These are phyloP conservation scores for Grammomys surdaster DNA, from an alignment of 2,113 vertebrate species.

Conservation along the genomic window DNA sequence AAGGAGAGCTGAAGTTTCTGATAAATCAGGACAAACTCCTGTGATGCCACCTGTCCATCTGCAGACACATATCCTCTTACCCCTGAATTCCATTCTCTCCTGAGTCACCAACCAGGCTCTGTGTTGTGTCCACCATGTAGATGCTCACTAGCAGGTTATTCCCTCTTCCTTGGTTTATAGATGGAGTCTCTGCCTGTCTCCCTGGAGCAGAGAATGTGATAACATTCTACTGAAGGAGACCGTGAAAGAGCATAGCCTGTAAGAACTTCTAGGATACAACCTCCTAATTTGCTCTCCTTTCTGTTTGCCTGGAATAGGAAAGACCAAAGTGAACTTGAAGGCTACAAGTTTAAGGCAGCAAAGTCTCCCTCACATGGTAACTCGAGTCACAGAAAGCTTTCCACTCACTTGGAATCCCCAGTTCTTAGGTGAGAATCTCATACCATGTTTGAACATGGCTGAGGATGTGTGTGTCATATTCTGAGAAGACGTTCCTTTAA, in stretches of 20 bases:
- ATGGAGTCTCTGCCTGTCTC: not conserved
- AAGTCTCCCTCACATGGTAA: not conserved
- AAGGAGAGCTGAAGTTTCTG: not conserved
- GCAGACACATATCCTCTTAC: not conserved
- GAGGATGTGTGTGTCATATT: not conserved
- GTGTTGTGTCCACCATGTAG: too few relatives aligned
- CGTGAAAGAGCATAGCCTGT: not conserved
- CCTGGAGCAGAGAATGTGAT: too few relatives aligned
- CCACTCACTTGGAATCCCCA: not conserved
- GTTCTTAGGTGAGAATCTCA: not conserved
- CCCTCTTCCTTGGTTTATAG: not conserved
- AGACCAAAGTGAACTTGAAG: not conserved
- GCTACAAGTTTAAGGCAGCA: not conserved
- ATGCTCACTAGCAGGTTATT: not conserved
- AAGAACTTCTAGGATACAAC: not conserved
- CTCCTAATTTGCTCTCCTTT: not conserved
- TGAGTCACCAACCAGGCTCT: not conserved
- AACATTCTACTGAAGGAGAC: not conserved
- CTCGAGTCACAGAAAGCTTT: not conserved
- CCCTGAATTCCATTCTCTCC: not conserved
- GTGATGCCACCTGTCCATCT: not conserved
- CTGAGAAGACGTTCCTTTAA: not conserved
- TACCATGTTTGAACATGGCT: not conserved
- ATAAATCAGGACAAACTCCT: not conserved
- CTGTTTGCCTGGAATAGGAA: not conserved